These are phyloP conservation scores for Mythimna pallens DNA, from an alignment of 2,888 invertebrate genomes.

Conservation along the genomic window DNA sequence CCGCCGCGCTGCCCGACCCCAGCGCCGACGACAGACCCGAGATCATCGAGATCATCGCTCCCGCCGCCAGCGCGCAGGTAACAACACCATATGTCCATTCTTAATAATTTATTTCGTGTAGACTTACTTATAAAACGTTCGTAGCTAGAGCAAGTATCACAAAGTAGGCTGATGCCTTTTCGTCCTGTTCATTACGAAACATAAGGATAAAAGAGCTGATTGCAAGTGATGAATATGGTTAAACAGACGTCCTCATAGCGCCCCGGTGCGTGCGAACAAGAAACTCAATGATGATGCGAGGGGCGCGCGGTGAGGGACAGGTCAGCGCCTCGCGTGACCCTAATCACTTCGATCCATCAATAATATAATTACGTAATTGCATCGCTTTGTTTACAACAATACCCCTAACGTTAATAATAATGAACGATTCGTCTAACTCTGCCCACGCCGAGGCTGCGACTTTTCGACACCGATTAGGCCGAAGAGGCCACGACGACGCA, in stretches of 20 bases:
- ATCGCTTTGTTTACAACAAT: constrained; percentile 46
- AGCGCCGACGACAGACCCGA: constrained; percentile 83
- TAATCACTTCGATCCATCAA: constrained; percentile 70
- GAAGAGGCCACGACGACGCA: constrained; percentile 37
- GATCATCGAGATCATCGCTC: constrained; percentile 89
- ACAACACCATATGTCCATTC: background rate
- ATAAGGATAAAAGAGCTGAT: constrained; percentile 11
- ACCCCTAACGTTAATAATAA: constrained; percentile 35
- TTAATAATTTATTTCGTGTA: too few relatives aligned
- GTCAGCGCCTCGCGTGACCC: constrained; percentile 69
- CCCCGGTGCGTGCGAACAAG: constrained; percentile 41
- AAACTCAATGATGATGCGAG: constrained; percentile 19
- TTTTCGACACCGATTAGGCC: constrained; percentile 41
- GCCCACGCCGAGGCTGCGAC: constrained; percentile 39
- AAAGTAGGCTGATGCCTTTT: background rate
- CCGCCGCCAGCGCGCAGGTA: constrained; percentile 88
- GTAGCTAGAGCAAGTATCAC: too few relatives aligned
- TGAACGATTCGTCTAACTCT: constrained; percentile 40
- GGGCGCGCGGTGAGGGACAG: constrained; percentile 25
- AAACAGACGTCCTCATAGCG: constrained; percentile 53
- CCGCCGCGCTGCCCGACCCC: constrained; percentile 74
- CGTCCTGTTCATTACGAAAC: background rate
- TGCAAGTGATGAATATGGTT: constrained; percentile 21
- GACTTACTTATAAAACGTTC: too few relatives aligned
- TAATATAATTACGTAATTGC: constrained; percentile 69